phyloP scores from a whole-genome alignment of 23 tunicate genomes.

The Phallusia fumigata region DNA sequence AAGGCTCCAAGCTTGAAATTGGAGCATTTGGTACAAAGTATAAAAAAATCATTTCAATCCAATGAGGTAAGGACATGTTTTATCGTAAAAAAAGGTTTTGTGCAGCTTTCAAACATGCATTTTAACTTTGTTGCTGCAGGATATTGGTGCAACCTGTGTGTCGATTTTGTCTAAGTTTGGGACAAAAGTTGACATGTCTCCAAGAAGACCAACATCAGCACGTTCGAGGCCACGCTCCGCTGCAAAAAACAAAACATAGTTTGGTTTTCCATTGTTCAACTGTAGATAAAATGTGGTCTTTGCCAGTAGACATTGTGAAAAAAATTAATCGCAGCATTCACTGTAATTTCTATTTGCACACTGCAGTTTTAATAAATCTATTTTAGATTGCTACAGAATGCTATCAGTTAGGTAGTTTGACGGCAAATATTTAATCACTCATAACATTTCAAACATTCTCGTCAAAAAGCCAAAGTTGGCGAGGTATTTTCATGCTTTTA shows the following conservation, averaged over 20 bases:
- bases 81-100: not conserved
- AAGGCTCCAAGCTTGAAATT: conserved; percentile 50
- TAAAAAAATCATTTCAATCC: conserved; percentile 23
- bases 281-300: too few relatives aligned
- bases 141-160: conserved; percentile 10
- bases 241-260: conserved; percentile 8
- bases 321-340: too few relatives aligned
- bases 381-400: too few relatives aligned
- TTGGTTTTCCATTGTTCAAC: not conserved
- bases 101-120: too few relatives aligned
- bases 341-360: not conserved
- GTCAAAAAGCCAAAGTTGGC: too few relatives aligned
- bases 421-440: too few relatives aligned
- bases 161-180: conserved; percentile 12
- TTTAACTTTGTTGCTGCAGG: not conserved
- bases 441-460: too few relatives aligned
- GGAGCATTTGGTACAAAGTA: conserved; percentile 15
- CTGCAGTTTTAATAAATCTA: not conserved
- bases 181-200: not conserved
- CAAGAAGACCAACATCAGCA: conserved; percentile 21
- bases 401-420: too few relatives aligned
- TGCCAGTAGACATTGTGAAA: too few relatives aligned
- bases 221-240: conserved; percentile 20
- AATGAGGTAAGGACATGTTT: conserved; percentile 16
- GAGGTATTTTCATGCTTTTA: too few relatives aligned